Evolutionary conservation across 1,140 invertebrate species (phyloP).

Genomic region (Drosophila neocordata): DNA sequence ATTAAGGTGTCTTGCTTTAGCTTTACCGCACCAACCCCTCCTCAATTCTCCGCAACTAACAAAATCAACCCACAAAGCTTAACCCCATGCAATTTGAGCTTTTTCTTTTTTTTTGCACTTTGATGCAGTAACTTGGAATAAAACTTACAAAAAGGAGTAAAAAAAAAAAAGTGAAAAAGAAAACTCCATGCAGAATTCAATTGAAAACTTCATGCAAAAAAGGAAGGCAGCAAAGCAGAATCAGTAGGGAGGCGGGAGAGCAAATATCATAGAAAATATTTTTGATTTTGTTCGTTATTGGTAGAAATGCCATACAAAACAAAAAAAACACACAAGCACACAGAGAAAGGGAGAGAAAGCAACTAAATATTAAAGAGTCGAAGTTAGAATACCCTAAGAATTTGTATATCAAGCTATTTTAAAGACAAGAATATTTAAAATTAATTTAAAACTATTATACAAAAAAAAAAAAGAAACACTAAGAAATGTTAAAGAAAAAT

Average conservation of each 20-base stretch:
- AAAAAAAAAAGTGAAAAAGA: slow-evolving; percentile 28
- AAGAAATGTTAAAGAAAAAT: no score
- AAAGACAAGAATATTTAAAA: no score
- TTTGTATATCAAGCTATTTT: no score
- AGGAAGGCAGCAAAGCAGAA: background rate
- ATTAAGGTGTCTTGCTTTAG: slow-evolving; percentile 32
- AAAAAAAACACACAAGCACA: slow-evolving; percentile 1
- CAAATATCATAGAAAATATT: slow-evolving; percentile 55
- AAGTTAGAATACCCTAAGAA: no score
- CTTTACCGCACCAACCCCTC: no score
- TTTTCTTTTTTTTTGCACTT: slow-evolving; percentile 30
- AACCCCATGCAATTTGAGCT: slow-evolving; percentile 39
- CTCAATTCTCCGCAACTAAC: background rate
- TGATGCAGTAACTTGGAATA: slow-evolving; percentile 51
- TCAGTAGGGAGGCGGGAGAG: background rate
- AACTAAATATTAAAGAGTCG: no score
- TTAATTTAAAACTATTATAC: no score
- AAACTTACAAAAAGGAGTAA: slow-evolving; percentile 44
- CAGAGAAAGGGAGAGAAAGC: background rate
- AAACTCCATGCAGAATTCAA: slow-evolving; percentile 53
- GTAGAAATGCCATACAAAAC: slow-evolving; percentile 38
- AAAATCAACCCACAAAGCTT: slow-evolving; percentile 3
- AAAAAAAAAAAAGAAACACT: no score
- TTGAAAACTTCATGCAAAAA: slow-evolving; percentile 53
- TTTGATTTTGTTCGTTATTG: slow-evolving; percentile 48